These are phyloP conservation scores for Chromoteleia sp. DNA, from an alignment of 2,888 invertebrate species.

Conservation along the genomic window DNA sequence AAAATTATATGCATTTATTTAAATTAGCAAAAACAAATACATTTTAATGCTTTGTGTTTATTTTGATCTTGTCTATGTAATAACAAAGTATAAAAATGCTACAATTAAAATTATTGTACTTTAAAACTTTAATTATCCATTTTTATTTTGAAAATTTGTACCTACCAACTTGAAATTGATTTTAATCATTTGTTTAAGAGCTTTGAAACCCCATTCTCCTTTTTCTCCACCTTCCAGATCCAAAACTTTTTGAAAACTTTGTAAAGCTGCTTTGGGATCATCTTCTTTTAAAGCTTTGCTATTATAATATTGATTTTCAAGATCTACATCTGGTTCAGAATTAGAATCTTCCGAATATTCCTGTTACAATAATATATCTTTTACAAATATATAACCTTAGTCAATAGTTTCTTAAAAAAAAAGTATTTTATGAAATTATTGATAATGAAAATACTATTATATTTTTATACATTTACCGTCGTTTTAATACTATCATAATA, in stretches of 20 bases:
- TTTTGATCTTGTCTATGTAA: no score
- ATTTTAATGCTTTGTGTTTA: no score
- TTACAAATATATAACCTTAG: background rate
- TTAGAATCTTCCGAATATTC: conserved; percentile 99
- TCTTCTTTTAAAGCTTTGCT: conserved; percentile 99
- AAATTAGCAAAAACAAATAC: no score
- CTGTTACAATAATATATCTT: no score
- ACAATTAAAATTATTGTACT: no score
- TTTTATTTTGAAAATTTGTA: conserved; percentile 44
- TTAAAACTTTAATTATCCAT: no score
- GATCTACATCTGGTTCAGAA: conserved; percentile 99
- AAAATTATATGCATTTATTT: no score
- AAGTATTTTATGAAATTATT: background rate
- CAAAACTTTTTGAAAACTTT: conserved; percentile 97
- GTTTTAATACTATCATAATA: no score
- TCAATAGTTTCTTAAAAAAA: background rate
- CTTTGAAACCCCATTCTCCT: conserved; percentile 99
- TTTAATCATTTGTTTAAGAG: conserved; percentile 99
- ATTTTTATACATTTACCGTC: no score
- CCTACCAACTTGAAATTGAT: conserved; percentile 98
- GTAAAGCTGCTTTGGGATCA: conserved; percentile 95
- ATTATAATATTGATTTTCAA: conserved; percentile 99
- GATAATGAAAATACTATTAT: no score
- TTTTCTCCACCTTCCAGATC: conserved; percentile 99
- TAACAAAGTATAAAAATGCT: no score